Base-by-base conservation (phyloP, 2,888 invertebrate species). In the Oscheius sp. region DNA sequence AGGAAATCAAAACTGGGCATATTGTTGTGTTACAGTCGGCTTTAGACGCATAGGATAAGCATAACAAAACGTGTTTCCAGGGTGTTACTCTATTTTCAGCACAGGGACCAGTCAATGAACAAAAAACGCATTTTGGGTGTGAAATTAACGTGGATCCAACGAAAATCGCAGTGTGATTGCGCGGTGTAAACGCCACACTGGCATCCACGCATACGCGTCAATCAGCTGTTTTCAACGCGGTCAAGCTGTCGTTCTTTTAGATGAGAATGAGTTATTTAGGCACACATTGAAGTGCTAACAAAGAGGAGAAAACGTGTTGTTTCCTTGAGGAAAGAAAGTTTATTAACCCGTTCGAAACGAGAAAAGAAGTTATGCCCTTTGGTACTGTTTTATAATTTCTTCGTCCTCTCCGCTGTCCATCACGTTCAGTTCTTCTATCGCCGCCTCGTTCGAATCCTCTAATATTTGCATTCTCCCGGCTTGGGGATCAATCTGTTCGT, bases 401-500 rank as follows among this genome's bases (percentile, higher is more conserved):
- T 73, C 53, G 13, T 73, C 73, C 9, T 73, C 63, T 35, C 37
- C 74, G 32, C 65, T 70, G 7, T 78, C 77, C 32, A 80, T 78
- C 0, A 78, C 80, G 65, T 79, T 72, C 57, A 80, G 51, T 10
- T 77, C 79, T 53, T 73, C 73, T 29, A 73, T 73, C 9, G 53
- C 73, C 4, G 57, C 58, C 32, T 71, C 55, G 11, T 32, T 53
- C 21, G 33, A 32, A 51, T 62, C 58, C 29, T 55, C 53, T 1
- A 75, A 63, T 5, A 74, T 66, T 13, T 77, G 77, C 50, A 77
- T 60, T 37, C 55, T 55, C 48, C 73, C 77, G 58, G 76, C 78
- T 33, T 76, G 77, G 7, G 75, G 77, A 51, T 78, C 80, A 48
- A 77, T 75, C 33, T 76, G 76, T 48, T 77, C 73, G 63, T 73